Evolutionary conservation across 2,113 vertebrate genomes (phyloP), one percentile per base, ranked within the genome.

Genomic region (Bufo bufo): DNA sequence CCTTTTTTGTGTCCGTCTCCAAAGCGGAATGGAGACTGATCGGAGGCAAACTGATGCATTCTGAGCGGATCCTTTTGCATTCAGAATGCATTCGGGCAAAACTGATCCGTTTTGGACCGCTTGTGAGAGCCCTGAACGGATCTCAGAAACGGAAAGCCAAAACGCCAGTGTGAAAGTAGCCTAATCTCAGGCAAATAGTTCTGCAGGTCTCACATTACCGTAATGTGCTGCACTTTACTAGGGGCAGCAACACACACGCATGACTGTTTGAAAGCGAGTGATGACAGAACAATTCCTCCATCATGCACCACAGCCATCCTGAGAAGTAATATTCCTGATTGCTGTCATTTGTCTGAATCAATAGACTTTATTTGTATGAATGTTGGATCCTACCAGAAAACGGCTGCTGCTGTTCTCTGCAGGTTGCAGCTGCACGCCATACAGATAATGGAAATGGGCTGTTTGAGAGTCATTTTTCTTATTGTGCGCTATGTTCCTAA

Each of bases 341-440:
- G 13, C 0, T 74, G 45, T 74, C 14, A 74, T 49, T 16, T 74
- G 43, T 72, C 33, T 80, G 43, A 72, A 59, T 17, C 77, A 19
- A 2, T 52, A 54, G 5, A 12, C 19, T 47, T 17, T 43, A 65
- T 65, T 47, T 45, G 61, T 10, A 49, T 82, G 10, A 61, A 63
- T 20, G 16, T 61, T 82, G 13, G 54, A 33, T n/a, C 10, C 20
- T 33, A 23, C 54, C n/a, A 59, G 20, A 54, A 58, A 33, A 13
- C 58, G 3, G 78, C 19, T 63, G 77, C 77, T 6, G n/a, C 52
- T 33, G 23, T 80, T 80, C 16, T 58, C 16, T 59, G 19, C 20
- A 83, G 63, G 47, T 69, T 63, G 43, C 61, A 66, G 61, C 61
- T 69, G 61, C 45, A 66, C 61, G 52, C 52, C 69, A 69, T 83